Percentiles rank a stretch among this genome's conserved stretches.
Evolutionary conservation across 2,888 invertebrate species (phyloP).

Genomic region (Schizotus pectinicornis): DNA sequence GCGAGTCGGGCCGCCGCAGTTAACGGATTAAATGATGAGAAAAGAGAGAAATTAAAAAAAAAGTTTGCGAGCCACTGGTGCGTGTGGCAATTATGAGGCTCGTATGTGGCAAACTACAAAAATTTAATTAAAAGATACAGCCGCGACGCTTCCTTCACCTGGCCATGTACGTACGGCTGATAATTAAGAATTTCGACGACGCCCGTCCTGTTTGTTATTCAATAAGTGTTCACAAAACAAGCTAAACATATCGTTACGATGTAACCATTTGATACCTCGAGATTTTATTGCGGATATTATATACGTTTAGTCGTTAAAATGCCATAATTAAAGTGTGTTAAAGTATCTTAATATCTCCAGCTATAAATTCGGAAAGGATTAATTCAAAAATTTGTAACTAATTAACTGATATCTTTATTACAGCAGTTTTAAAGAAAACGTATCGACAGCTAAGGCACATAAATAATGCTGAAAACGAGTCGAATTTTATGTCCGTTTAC

Average conservation of each 20-base stretch:
- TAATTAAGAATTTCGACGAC: slow-evolving; percentile 32
- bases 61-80: no score
- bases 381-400: slow-evolving; percentile 26
- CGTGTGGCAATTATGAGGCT: slow-evolving; percentile 1
- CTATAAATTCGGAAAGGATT: slow-evolving; percentile 18
- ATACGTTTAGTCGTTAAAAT: slow-evolving; percentile 31
- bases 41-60: no score
- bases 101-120: slow-evolving; percentile 35
- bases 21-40: no score
- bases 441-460: slow-evolving; percentile 5
- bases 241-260: slow-evolving; percentile 30
- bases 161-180: slow-evolving; percentile 10
- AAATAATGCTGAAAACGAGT: slow-evolving; percentile 4
- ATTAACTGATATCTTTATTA: slow-evolving; percentile 29
- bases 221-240: slow-evolving; percentile 31
- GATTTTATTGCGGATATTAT: slow-evolving; percentile 36
- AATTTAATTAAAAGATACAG: slow-evolving; percentile 39
- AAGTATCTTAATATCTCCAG: slow-evolving; percentile 22
- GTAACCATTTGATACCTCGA: slow-evolving; percentile 32
- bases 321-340: slow-evolving; percentile 30
- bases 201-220: slow-evolving; percentile 33
- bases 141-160: slow-evolving; percentile 35
- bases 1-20: no score
- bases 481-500: slow-evolving; percentile 4
- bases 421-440: slow-evolving; percentile 1